Percentiles rank a stretch among this genome's conserved stretches.
Conservation (phyloP, 2,888 invertebrate species). For the Lymantria dispar region DNA sequence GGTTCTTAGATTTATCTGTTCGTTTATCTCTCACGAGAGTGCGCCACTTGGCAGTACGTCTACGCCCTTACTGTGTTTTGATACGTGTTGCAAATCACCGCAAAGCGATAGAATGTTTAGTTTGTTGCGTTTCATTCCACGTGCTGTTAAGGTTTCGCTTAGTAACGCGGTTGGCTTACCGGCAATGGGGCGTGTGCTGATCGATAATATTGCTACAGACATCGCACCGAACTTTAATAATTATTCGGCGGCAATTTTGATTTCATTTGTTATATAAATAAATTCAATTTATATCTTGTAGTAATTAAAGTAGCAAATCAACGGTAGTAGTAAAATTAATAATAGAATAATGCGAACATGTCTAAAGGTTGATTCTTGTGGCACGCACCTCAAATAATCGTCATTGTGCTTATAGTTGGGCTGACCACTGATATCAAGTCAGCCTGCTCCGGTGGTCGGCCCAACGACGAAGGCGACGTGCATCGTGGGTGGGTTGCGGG, state of each 20-base stretch:
- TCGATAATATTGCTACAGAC: conserved; percentile 60
- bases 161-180: conserved; percentile 36
- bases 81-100: conserved; percentile 61
- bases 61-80: conserved; percentile 71
- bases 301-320: background rate
- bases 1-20: conserved; percentile 69
- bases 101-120: conserved; percentile 48
- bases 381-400: too few species aligned
- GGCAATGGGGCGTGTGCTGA: conserved; percentile 67
- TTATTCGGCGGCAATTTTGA: conserved; percentile 67
- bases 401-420: too few species aligned
- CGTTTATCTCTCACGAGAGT: conserved; percentile 78
- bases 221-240: conserved; percentile 48
- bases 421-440: too few species aligned
- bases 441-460: too few species aligned
- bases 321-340: too few species aligned
- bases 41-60: conserved; percentile 75
- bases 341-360: too few species aligned
- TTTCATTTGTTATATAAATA: conserved; percentile 33
- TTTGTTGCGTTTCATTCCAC: conserved; percentile 60
- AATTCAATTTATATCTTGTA: background rate
- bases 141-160: conserved; percentile 39
- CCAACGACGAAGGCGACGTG: too few species aligned
- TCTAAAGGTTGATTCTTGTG: too few species aligned
- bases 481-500: too few species aligned